Base-by-base conservation (phyloP, 2,113 vertebrate species). In the Rhinogobius similis region DNA sequence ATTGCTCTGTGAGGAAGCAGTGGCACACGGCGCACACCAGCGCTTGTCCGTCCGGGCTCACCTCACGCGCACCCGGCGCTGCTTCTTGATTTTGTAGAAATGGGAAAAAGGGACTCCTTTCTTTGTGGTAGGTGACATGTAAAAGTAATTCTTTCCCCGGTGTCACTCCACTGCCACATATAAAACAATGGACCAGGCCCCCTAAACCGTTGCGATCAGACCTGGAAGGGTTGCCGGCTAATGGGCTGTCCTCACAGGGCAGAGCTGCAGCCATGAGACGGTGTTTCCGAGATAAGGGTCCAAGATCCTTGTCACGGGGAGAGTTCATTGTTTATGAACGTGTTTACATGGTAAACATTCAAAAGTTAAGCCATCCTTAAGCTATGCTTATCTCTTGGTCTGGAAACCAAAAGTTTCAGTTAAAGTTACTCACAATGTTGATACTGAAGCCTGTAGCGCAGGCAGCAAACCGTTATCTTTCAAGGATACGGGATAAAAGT, bases 51-150 rank as follows among this genome's bases (percentile, higher is more conserved):
- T 95, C 95, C 67, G 94, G 82, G 76, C 86, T 90, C 67, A 96
- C 82, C 76, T 90, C 94, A 70, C 90, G 93, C 78, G 96, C 96
- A 46, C 96, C 96, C 58, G 96, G 96, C n/a, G 96, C 96, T 72
- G 96, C 94, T 79, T 98, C 96, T 83, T 98, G 96, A 65, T 95
- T 95, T 87, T 95, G 95, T 62, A 98, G 89, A 72, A 98, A 98
- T 1, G 96, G 96, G 86, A 97, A 98, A 87, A 96, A 96, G 11
- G 95, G 94, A 72, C 88, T 20, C 76, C 89, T 89, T 70, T 93
- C 94, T 41, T 91, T 88, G 29, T 93, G 89, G 53, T 88, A 90
- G 75, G 90, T 91, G 48, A 96, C 95, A 74, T 94, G 95, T 67
- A 98, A 85, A 87, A 83, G 86, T 10, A 95, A 76, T 84, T 96